These are phyloP conservation scores for Hemicrepidius hirtus DNA, from an alignment of 2,888 invertebrate species.

Conservation along the genomic window DNA sequence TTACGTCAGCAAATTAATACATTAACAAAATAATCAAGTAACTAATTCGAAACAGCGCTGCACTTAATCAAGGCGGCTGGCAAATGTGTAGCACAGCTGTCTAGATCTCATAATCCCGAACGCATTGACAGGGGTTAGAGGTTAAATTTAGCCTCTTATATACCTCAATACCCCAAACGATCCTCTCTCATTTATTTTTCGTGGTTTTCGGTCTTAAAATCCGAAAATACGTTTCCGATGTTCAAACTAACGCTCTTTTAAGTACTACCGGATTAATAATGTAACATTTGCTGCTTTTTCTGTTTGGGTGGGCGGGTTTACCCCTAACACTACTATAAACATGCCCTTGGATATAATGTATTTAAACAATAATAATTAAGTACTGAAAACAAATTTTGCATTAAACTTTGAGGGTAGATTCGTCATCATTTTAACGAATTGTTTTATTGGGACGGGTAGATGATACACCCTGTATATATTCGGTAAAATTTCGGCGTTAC, in stretches of 20 bases:
- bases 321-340: too few relatives aligned
- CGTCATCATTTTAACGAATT: too few relatives aligned
- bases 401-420: too few relatives aligned
- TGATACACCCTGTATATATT: background rate
- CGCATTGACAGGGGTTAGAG: constrained; percentile 69
- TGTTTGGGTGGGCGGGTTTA: too few relatives aligned
- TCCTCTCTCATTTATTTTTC: constrained; percentile 14
- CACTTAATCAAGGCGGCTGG: constrained; percentile 56
- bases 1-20: constrained; percentile 55
- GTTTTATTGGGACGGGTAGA: too few relatives aligned
- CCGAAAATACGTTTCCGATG: background rate
- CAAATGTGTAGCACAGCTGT: constrained; percentile 71
- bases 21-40: constrained; percentile 58
- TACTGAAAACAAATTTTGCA: too few relatives aligned
- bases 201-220: constrained; percentile 16
- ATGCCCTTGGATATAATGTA: too few relatives aligned
- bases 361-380: too few relatives aligned
- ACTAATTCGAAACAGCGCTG: constrained; percentile 56
- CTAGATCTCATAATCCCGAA: constrained; percentile 69
- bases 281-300: too few relatives aligned
- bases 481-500: background rate
- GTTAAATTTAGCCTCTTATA: constrained; percentile 67
- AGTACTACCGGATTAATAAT: too few relatives aligned
- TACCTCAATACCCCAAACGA: constrained; percentile 45
- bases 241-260: too few relatives aligned